These are phyloP conservation scores for Erythrocercus mccallii DNA, from an alignment of 2,113 vertebrate genomes.

Conservation along the genomic window DNA sequence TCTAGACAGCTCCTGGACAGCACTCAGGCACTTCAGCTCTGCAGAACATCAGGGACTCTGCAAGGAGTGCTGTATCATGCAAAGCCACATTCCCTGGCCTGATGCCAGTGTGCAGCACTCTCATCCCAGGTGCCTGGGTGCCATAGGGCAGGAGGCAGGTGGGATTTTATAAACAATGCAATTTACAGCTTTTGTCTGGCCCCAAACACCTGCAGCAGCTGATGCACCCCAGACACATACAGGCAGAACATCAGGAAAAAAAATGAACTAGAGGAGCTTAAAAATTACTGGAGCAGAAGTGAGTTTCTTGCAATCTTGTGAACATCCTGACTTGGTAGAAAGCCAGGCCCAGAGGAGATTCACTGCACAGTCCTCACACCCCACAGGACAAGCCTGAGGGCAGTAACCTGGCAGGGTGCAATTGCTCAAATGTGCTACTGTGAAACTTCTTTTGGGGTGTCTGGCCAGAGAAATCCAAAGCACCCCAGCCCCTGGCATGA, in stretches of 20 bases:
- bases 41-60: not conserved
- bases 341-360: not conserved
- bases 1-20: not conserved
- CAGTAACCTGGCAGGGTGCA: not conserved
- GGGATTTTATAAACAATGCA: not conserved
- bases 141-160: not conserved
- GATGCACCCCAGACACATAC: not conserved
- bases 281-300: slow-evolving; percentile 47
- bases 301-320: not conserved
- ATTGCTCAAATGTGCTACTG: not conserved
- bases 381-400: accelerated
- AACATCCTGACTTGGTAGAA: slow-evolving; percentile 25
- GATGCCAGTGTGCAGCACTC: not conserved
- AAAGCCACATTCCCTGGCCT: not conserved
- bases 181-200: not conserved
- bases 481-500: not conserved
- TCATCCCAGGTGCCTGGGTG: not conserved
- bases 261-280: not conserved
- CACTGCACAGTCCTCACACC: not conserved
- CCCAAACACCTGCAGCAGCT: not conserved
- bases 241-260: not conserved
- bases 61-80: not conserved
- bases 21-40: not conserved
- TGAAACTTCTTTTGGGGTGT: not conserved
- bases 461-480: not conserved